Percentiles rank a stretch among this genome's conserved stretches.
Evolutionary conservation across 30 jellyfish, hydroid and myxozoan genomes (phyloP).

Genomic region (Hydractinia echinata): DNA sequence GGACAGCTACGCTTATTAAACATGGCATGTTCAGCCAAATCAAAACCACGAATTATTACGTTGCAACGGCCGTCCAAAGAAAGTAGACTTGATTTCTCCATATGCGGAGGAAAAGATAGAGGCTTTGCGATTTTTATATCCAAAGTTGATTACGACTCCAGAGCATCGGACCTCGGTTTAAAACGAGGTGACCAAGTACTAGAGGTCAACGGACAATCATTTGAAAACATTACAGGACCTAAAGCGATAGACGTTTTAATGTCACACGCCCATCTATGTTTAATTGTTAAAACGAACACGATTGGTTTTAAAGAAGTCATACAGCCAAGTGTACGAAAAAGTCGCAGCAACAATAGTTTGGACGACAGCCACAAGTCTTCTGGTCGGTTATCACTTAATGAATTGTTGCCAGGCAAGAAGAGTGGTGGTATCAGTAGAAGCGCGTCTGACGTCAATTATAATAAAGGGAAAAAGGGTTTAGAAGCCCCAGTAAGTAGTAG

Average conservation of each 20-base stretch:
- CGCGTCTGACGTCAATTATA: slow-evolving; percentile 31
- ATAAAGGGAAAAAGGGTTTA: slow-evolving; percentile 7
- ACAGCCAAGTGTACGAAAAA: slow-evolving; percentile 38
- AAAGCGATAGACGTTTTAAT: slow-evolving; percentile 65
- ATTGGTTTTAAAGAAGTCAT: slow-evolving; percentile 65
- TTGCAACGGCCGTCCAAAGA: slow-evolving; percentile 65
- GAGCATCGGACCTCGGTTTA: slow-evolving; percentile 71
- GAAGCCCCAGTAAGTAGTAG: too few relatives aligned
- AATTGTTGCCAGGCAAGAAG: slow-evolving; percentile 8
- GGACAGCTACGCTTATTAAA: slow-evolving; percentile 87
- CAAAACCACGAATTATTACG: slow-evolving; percentile 63
- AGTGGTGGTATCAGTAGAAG: slow-evolving; percentile 25
- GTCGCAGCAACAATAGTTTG: slow-evolving; percentile 28
- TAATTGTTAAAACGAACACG: slow-evolving; percentile 67
- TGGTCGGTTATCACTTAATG: background rate
- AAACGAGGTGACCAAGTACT: slow-evolving; percentile 91
- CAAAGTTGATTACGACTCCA: slow-evolving; percentile 82
- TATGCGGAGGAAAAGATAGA: slow-evolving; percentile 76
- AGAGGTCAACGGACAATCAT: slow-evolving; percentile 81
- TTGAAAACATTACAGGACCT: slow-evolving; percentile 59
- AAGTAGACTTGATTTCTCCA: slow-evolving; percentile 68
- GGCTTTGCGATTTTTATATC: slow-evolving; percentile 76
- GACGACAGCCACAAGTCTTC: slow-evolving; percentile 8
- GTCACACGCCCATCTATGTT: slow-evolving; percentile 67
- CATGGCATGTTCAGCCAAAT: slow-evolving; percentile 90